phyloP scores from a whole-genome alignment of 2,113 vertebrate species.

The Bufo bufo region DNA sequence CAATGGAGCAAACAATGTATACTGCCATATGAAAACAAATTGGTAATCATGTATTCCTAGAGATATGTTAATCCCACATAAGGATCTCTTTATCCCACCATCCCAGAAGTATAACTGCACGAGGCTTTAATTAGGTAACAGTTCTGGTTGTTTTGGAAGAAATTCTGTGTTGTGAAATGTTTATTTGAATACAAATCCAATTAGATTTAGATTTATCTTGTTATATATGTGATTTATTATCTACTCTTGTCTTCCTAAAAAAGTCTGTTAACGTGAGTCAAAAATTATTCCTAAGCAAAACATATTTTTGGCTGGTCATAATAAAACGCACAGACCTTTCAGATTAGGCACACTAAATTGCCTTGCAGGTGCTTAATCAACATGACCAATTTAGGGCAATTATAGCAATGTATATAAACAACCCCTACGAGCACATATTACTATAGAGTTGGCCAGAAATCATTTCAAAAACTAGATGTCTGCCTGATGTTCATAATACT shows the following conservation, averaged over 20 bases:
- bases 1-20: no score
- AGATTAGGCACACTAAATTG: background rate
- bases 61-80: no score
- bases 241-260: background rate
- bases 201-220: background rate
- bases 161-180: no score
- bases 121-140: no score
- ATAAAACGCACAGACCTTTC: background rate
- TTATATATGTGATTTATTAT: background rate
- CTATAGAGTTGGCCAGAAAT: background rate
- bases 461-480: background rate
- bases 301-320: background rate
- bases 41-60: no score
- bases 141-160: no score
- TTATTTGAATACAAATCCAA: no score
- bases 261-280: background rate
- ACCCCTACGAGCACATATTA: background rate
- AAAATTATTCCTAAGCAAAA: background rate
- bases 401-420: conserved; percentile 14
- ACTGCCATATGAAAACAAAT: no score
- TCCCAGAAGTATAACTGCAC: no score
- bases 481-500: background rate
- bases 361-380: conserved; percentile 27
- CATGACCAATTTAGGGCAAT: conserved; percentile 29
- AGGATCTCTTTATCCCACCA: no score